phyloP scores from a whole-genome alignment of 2,797 vertebrate genomes.

The Menidia menidia region DNA sequence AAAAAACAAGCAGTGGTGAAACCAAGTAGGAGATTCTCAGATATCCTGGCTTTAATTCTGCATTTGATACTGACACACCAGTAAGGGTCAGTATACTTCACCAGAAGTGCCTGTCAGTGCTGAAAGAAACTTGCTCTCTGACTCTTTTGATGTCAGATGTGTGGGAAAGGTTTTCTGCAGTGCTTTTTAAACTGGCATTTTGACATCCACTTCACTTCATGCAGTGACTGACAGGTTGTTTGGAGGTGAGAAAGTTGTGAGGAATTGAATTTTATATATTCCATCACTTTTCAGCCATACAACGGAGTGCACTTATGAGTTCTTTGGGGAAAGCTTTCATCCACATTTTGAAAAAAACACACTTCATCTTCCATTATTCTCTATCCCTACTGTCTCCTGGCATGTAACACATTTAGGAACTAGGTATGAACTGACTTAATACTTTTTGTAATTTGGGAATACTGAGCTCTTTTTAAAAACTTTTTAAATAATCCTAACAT shows the following conservation, averaged over 20 bases:
- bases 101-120: slow-evolving; percentile 19
- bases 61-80: slow-evolving; percentile 1
- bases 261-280: neutral
- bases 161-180: neutral
- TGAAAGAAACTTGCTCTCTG: neutral
- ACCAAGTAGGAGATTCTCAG: neutral
- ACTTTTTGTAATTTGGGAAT: neutral
- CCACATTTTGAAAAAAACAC: neutral
- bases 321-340: slow-evolving; percentile 4
- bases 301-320: neutral
- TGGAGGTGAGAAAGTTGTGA: neutral
- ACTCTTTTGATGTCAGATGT: slow-evolving; percentile 11
- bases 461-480: slow-evolving; percentile 8
- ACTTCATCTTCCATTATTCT: neutral
- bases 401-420: neutral
- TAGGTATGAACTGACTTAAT: too few species aligned
- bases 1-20: neutral
- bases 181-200: slow-evolving; percentile 14
- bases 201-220: neutral
- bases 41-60: neutral
- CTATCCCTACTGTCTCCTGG: too few species aligned
- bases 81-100: neutral
- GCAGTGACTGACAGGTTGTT: neutral
- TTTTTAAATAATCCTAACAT: slow-evolving; percentile 12
- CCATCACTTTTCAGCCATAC: neutral